Base-by-base conservation (phyloP, 2,888 invertebrate species). In the Heliconius erato region DNA sequence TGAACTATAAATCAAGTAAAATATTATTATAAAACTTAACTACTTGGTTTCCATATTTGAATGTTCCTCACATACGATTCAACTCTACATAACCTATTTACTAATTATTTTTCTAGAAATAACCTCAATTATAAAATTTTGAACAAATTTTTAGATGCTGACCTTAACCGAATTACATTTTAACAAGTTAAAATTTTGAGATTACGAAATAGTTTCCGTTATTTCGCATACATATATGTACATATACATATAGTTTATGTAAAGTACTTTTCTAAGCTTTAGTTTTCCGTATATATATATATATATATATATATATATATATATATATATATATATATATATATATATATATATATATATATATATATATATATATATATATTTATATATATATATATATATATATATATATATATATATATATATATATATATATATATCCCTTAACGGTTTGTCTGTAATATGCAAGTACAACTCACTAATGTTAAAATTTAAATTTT, bases 81-180 rank as follows among this genome's bases (percentile, higher is more conserved):
- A 71, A 40, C 19, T 68, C 4, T 35, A 32, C 35, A 35, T 59
- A 4, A 28, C 4, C 74, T 54, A 54, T 54, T 54, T 59, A 74
- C 26, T 16, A 74, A 74, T 35, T 59, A 74, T 14, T n/a, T 74
- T 74, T 59, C 59, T 59, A 74, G 74, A 32, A 59, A 35, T 59
- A 74, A 32, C 74, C 59, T 74, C 14, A 74, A 74, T 59, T 74
- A 68, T 79, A 69, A 72, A 28, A 69, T 67, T 69, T 67, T 76
- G 81, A 79, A 81, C 71, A 67, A 72, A 65, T 79, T 65, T 49
- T 74, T 74, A 78, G 74, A 81, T 26, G 67, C 40, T 59, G 86
- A 82, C 88, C 88, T 88, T 88, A 86, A 86, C 85, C 86, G 84
- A 86, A 63, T 84, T 88, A 79, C 86, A 87, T 86, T 84, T 85